These are phyloP conservation scores for rat (Rattus norvegicus) DNA, from an alignment of 2,113 vertebrate genomes.

Conservation along the genomic window GRCr8 NC_086031.1:51040001-51040500, in stretches of 20 bases:
- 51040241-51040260: too few species aligned
- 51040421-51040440: neutral
- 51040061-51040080: neutral
- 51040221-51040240: too few species aligned
- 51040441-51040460: neutral
- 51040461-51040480: neutral
- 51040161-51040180: too few species aligned
- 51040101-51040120: too few species aligned
- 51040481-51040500: neutral
- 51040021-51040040: neutral
- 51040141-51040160: too few species aligned
- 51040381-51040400: neutral
- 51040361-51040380: neutral
- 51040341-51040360: neutral
- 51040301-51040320: neutral
- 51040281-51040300: too few species aligned
- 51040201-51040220: too few species aligned
- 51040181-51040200: too few species aligned
- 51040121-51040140: too few species aligned
- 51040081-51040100: too few species aligned
- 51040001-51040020: neutral
- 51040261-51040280: too few species aligned
- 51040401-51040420: neutral
- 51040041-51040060: neutral
- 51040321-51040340: neutral